These are phyloP conservation scores for Ditula angustiorana DNA, from an alignment of 2,888 invertebrate species.

Conservation along the genomic window DNA sequence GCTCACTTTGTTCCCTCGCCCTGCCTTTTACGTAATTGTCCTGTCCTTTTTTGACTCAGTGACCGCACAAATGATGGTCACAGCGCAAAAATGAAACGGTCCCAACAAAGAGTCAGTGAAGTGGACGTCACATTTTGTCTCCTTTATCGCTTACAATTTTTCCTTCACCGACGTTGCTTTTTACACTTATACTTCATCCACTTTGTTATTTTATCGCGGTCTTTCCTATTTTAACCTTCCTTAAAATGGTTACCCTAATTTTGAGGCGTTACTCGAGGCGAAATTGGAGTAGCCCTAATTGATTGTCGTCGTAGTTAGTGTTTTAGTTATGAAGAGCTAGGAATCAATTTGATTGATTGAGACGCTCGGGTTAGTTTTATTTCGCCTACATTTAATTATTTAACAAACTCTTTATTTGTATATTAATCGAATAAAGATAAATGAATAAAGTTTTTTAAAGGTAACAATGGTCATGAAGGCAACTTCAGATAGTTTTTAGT, in stretches of 20 bases:
- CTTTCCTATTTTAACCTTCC: slow-evolving; percentile 25
- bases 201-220: slow-evolving; percentile 37
- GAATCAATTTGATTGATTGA: too few species aligned
- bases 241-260: slow-evolving; percentile 7
- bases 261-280: not conserved
- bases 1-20: slow-evolving; percentile 10
- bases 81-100: slow-evolving; percentile 47
- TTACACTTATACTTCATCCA: slow-evolving; percentile 31
- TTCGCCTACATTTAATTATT: too few species aligned
- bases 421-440: too few species aligned
- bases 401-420: too few species aligned
- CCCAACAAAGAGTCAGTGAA: slow-evolving; percentile 42
- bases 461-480: too few species aligned
- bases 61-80: slow-evolving; percentile 47
- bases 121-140: slow-evolving; percentile 46
- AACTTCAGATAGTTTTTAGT: too few species aligned
- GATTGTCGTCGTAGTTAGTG: not conserved
- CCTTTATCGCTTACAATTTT: slow-evolving; percentile 40
- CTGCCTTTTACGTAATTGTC: slow-evolving; percentile 26
- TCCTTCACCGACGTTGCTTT: slow-evolving; percentile 35
- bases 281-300: not conserved
- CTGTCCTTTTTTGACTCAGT: slow-evolving; percentile 24
- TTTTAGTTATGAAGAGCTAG: too few species aligned
- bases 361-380: too few species aligned
- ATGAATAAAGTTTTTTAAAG: too few species aligned